These are phyloP conservation scores for Trimorus sp. DNA, from an alignment of 2,888 invertebrate genomes.

Conservation along the genomic window DNA sequence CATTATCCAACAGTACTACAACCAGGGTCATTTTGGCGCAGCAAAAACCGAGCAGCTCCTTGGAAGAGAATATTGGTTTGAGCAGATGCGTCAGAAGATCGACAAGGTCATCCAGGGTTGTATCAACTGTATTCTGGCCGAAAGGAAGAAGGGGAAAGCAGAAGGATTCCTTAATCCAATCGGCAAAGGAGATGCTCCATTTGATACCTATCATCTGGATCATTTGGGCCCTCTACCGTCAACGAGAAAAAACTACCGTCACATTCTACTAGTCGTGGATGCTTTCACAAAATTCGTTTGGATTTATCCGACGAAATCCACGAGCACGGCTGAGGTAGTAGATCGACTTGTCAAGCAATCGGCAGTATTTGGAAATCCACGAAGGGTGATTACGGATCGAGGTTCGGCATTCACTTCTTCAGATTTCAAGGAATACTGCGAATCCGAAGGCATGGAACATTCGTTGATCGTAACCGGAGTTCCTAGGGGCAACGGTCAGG, in stretches of 20 bases:
- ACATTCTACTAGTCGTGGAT: slow-evolving; percentile 7
- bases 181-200: slow-evolving; percentile 48
- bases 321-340: neutral
- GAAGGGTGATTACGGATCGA: too few relatives aligned
- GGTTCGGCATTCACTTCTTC: too few relatives aligned
- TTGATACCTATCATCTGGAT: slow-evolving; percentile 60
- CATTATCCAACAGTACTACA: slow-evolving; percentile 55
- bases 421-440: too few relatives aligned
- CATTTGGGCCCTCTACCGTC: slow-evolving; percentile 45
- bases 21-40: slow-evolving; percentile 29
- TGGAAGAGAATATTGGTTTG: slow-evolving; percentile 56
- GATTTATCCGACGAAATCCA: slow-evolving; percentile 4
- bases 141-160: slow-evolving; percentile 55
- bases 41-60: slow-evolving; percentile 59
- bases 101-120: slow-evolving; percentile 52
- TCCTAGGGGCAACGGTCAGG: too few relatives aligned
- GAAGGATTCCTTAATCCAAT: slow-evolving; percentile 59
- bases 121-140: slow-evolving; percentile 61
- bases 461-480: too few relatives aligned
- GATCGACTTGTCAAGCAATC: slow-evolving; percentile 3
- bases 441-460: too few relatives aligned
- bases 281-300: slow-evolving; percentile 6
- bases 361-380: neutral
- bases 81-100: slow-evolving; percentile 46
- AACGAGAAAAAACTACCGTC: slow-evolving; percentile 4